These are phyloP conservation scores for Panagrolaimus sp. DNA, from an alignment of 1,140 invertebrate species.

Conservation along the genomic window DNA sequence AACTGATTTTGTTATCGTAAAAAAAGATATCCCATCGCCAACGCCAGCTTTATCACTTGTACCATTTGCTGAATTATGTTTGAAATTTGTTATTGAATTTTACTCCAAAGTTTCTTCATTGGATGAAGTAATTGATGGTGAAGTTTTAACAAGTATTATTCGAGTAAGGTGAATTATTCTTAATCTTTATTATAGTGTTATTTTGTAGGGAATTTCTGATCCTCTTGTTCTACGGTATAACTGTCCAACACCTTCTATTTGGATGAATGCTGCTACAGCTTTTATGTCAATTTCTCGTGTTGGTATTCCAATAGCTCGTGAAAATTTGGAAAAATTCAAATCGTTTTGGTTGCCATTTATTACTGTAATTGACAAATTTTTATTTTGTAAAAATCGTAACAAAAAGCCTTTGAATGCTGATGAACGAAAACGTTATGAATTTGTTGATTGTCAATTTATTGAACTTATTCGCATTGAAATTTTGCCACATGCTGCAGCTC, in stretches of 20 bases:
- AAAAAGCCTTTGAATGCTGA: conserved; percentile 38
- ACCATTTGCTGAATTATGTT: conserved; percentile 49
- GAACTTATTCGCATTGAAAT: conserved; percentile 78
- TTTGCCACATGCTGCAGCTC: conserved; percentile 70
- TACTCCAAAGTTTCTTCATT: conserved; percentile 36
- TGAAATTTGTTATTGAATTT: conserved; percentile 46
- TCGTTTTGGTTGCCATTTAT: conserved; percentile 75
- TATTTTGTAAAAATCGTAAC: conserved; percentile 78
- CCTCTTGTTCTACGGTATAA: conserved; percentile 76
- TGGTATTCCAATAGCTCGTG: conserved; percentile 77
- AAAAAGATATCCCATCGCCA: neutral
- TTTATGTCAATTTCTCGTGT: conserved; percentile 73
- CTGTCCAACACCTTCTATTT: conserved; percentile 74
- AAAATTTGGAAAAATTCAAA: conserved; percentile 63
- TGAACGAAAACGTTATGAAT: conserved; percentile 52
- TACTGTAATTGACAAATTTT: conserved; percentile 77
- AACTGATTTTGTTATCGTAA: conserved; percentile 27
- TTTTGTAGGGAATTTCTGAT: conserved; percentile 35
- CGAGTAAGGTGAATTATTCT: conserved; percentile 31
- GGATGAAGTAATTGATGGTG: conserved; percentile 41
- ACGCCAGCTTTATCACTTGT: neutral
- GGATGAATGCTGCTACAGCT: conserved; percentile 76
- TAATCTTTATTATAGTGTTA: neutral
- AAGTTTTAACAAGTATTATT: conserved; percentile 45
- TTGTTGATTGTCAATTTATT: conserved; percentile 67